Conservation (phyloP, 2,113 vertebrate genomes). For the Corynorhinus townsendii region DNA sequence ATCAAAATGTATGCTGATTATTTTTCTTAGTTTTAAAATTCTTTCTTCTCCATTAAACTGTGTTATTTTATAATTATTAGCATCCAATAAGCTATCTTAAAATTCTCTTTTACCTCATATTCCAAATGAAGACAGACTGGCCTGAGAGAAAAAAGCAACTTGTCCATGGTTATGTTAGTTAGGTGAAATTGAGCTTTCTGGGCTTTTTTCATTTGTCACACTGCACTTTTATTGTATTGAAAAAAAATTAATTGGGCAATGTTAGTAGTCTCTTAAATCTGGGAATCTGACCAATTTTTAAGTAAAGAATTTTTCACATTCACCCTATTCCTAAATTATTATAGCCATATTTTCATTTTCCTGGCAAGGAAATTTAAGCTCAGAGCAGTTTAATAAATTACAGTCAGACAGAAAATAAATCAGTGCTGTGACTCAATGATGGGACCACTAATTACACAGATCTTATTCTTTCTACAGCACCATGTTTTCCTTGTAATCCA, state of each 20-base stretch:
- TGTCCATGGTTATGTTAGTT: background rate
- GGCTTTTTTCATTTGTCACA: background rate
- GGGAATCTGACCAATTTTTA: background rate
- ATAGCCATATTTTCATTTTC: background rate
- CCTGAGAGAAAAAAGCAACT: background rate
- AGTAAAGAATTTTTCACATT: background rate
- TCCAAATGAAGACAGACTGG: background rate
- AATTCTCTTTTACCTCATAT: background rate
- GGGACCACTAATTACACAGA: background rate
- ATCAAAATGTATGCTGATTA: background rate
- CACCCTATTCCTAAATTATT: background rate
- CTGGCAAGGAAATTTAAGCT: background rate
- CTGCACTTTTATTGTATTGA: background rate
- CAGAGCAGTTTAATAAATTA: background rate
- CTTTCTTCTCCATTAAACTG: background rate
- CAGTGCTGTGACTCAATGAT: background rate
- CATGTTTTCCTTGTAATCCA: background rate
- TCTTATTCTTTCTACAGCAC: background rate
- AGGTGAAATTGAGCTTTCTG: background rate
- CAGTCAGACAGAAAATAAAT: background rate
- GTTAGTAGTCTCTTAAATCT: background rate
- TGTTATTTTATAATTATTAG: background rate
- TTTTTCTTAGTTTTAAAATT: constrained; percentile 1
- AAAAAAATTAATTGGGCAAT: background rate
- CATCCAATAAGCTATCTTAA: background rate